Evolutionary conservation across 2,797 vertebrate species (phyloP), one percentile per base, ranked within the genome.

Genomic region (Rhadinocentrus ornatus): DNA sequence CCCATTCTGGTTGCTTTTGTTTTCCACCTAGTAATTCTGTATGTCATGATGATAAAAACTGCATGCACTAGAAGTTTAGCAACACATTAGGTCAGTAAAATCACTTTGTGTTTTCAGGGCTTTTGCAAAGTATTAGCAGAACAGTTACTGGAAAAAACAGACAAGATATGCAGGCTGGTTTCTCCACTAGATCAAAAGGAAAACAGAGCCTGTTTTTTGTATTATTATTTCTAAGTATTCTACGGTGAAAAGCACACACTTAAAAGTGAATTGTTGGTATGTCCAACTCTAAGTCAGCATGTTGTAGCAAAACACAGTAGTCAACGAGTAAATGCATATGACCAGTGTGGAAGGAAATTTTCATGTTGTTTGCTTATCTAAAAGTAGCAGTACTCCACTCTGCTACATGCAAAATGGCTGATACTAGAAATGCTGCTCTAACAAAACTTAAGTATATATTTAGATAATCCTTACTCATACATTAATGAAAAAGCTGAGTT

Each of bases 81-180:
- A 52, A 2, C n/a, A 59, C 11, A 60, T 79, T 54, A 52, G 62
- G 80, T 71, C 57, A 76, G 48, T 39, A 26, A n/a, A 71, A 67
- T 59, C 37, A 65, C 39, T 66, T 60, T 71, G 52, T 69, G 59
- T 75, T 79, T 68, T 70, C 55, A 22, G 27, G 44, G 16, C 54
- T 75, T 64, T 71, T 71, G 63, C 69, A 79, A 52, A 26, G 61
- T 76, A 70, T 68, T 65, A 75, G 55, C 0, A 6, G 4, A 60
- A 26, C 62, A 76, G 35, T 61, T 59, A 50, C 64, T 61, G 56
- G 59, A 73, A 77, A 81, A 65, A 79, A 63, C 39, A 24, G 63
- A 73, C 37, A 53, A 1, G 35, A 61, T 67, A 69, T 54, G 35
- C 59, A 12, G 31, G 34, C 34, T 61, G 61, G 27, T 55, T 44